Evolutionary conservation across 2,888 invertebrate genomes (phyloP).

Genomic region (Stomorhina lunata): DNA sequence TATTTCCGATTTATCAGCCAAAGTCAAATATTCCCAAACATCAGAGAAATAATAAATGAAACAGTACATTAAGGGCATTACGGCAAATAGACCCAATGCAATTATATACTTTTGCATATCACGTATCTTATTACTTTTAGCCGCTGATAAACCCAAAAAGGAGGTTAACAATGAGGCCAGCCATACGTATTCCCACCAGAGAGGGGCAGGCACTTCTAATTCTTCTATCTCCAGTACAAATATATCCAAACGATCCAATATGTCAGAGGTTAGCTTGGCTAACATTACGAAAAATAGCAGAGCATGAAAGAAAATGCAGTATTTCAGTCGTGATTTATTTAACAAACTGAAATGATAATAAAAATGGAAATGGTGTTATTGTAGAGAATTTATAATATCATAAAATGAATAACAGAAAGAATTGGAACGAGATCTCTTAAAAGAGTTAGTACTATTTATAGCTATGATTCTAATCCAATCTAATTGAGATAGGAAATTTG

Average conservation of each 20-base stretch:
- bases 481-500: too few relatives aligned
- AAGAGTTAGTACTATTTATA: too few relatives aligned
- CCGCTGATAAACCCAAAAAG: conserved; percentile 91
- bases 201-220: conserved; percentile 91
- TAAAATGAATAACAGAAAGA: too few relatives aligned
- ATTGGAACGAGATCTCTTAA: too few relatives aligned
- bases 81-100: conserved; percentile 88
- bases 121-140: conserved; percentile 90
- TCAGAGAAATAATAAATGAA: conserved; percentile 91
- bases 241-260: conserved; percentile 94
- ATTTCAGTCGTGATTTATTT: conserved; percentile 97
- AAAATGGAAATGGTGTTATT: too few relatives aligned
- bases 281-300: conserved; percentile 93
- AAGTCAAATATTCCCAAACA: conserved; percentile 88
- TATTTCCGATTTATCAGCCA: conserved; percentile 82
- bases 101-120: conserved; percentile 90
- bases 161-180: conserved; percentile 90
- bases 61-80: conserved; percentile 90
- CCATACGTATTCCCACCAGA: conserved; percentile 96
- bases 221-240: conserved; percentile 97
- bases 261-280: conserved; percentile 93
- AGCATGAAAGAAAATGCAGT: conserved; percentile 96
- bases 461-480: too few relatives aligned
- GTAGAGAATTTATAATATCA: too few relatives aligned
- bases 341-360: conserved; percentile 86